Base-by-base conservation (phyloP, 2,797 vertebrate species). In the Acipenser oxyrinchus region DNA sequence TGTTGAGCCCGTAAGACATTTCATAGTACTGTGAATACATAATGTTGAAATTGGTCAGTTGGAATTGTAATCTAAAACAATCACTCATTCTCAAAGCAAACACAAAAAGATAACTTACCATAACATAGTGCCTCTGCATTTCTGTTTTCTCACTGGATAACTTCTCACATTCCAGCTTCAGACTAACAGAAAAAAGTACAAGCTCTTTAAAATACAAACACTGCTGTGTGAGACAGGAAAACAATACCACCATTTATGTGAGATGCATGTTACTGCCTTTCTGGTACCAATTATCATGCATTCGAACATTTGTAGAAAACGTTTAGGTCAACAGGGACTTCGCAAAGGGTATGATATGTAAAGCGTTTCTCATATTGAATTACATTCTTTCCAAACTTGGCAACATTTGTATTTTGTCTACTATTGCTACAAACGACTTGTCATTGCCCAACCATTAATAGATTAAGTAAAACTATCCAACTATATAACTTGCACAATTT, bases 1-100 rank as follows among this genome's bases (percentile, higher is more conserved):
- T 97, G 89, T 97, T 97, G 86, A 97, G 93, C 82, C 95, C 95
- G 63, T 97, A 97, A 0, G 95, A 97, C 95, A 97, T 97, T 87
- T 97, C 95, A 70, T 97, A 97, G 83, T 97, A 97, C 95, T 97
- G 88, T 48, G 77, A 87, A 81, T 72, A 79, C 53, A 69, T 13
- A 68, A 63, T 37, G 23, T 37, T 48, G 12, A 52, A 18, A 37
- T 12, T 10, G 8, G 65, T 70, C 49, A 64, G 12, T 51, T 11
- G 50, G 11, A 58, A n/a, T 37, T 37, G 23, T 37, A 37, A 37
- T 37, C 23, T 37, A 37, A 37, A 37, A 37, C 23, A 37, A 37
- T 37, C 23, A 37, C 2, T 37, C 23, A 37, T 37, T 6, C 10
- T 11, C 55, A 58, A 58, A 58, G 12, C 12, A 10, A 11, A 13